Evolutionary conservation across 1,140 invertebrate genomes (phyloP).

Genomic region (Ceratina calcarata): DNA sequence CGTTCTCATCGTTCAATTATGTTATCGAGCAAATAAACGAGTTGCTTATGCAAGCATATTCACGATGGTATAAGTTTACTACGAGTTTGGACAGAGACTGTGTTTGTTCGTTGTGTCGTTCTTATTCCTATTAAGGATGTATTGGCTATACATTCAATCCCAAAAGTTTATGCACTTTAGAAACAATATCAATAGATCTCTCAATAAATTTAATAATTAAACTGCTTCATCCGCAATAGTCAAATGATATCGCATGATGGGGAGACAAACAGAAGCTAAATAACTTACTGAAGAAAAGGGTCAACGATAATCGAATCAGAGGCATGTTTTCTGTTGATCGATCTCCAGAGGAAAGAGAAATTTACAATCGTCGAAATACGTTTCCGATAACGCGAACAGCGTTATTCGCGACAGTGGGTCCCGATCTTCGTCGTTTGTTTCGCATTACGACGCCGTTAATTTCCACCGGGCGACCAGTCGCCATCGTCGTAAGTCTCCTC

Average conservation of each 20-base stretch:
- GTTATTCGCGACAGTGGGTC: slow-evolving; percentile 11
- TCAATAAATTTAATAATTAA: no score
- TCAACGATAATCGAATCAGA: not conserved
- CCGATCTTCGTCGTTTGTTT: slow-evolving; percentile 36
- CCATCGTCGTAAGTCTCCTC: slow-evolving; percentile 6
- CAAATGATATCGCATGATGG: not conserved
- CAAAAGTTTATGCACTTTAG: no score
- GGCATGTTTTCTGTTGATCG: not conserved
- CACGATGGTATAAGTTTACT: not conserved
- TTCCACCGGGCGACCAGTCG: slow-evolving; percentile 4
- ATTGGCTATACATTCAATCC: no score
- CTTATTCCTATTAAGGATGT: no score
- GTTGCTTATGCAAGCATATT: not conserved
- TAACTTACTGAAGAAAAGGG: slow-evolving; percentile 2
- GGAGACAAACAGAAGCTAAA: not conserved
- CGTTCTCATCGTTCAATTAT: slow-evolving; percentile 21
- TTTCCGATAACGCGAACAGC: slow-evolving; percentile 40
- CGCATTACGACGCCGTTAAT: slow-evolving; percentile 47
- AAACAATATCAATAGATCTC: no score
- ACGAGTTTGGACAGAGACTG: not conserved
- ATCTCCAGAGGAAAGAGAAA: not conserved
- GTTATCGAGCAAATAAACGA: not conserved
- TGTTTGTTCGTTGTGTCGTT: not conserved
- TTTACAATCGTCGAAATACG: slow-evolving; percentile 33
- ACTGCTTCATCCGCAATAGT: no score